Percentiles rank a stretch among this genome's conserved stretches.
Conservation (phyloP, 1,140 invertebrate species). For the Scaptomyza graminum region DNA sequence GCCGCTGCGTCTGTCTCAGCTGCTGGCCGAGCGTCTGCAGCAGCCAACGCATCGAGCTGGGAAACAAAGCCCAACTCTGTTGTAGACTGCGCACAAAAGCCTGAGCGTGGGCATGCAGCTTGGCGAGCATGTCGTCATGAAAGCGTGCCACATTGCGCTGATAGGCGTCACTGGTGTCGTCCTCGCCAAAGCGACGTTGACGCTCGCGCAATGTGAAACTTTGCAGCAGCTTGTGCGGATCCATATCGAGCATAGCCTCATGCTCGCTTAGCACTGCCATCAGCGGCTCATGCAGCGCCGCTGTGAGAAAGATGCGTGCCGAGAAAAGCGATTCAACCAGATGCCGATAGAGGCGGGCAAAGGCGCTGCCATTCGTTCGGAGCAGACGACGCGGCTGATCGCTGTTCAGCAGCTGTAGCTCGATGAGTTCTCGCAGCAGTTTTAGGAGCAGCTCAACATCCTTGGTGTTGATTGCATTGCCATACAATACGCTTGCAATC, state of each 20-base stretch:
- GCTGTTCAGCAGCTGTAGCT: constrained; percentile 91
- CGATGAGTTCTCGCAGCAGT: constrained; percentile 92
- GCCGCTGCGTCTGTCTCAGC: constrained; percentile 86
- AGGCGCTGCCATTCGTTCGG: constrained; percentile 93
- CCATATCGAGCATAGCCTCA: constrained; percentile 96
- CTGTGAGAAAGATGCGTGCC: constrained; percentile 95
- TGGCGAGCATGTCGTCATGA: constrained; percentile 90
- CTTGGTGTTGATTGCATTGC: constrained; percentile 90
- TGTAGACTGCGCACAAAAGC: constrained; percentile 93
- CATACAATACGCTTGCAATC: constrained; percentile 93
- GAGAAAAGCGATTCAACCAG: constrained; percentile 96
- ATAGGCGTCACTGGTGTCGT: constrained; percentile 87
- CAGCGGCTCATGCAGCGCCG: constrained; percentile 95
- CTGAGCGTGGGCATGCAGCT: constrained; percentile 90
- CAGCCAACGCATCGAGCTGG: constrained; percentile 91
- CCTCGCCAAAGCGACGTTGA: constrained; percentile 89
- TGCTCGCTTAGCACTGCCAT: constrained; percentile 96
- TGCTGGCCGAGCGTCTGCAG: constrained; percentile 90
- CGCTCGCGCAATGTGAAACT: constrained; percentile 78
- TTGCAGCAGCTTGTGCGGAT: constrained; percentile 93
- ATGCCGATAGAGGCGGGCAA: constrained; percentile 94
- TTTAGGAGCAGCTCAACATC: constrained; percentile 92
- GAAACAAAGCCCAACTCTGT: constrained; percentile 96
- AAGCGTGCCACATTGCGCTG: constrained; percentile 90
- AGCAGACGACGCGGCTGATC: constrained; percentile 93